Base-by-base conservation (phyloP, 2,113 vertebrate species). In the Tragelaphus imberbis region DNA sequence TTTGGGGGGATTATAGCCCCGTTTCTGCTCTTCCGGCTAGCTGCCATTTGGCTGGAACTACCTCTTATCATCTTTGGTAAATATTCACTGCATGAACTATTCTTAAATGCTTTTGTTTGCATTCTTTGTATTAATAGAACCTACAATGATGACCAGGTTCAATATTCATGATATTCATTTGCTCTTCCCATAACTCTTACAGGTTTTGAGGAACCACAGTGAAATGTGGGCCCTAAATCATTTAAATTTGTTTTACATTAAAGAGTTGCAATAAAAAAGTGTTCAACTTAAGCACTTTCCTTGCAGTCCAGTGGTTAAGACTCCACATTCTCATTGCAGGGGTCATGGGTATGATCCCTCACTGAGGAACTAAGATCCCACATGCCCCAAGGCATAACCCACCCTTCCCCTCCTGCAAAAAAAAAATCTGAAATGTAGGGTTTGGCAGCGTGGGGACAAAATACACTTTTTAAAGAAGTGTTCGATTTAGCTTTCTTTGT, bases 41-140 rank as follows among this genome's bases (percentile, higher is more conserved):
- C 99, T 19, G 99, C 97, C 25, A 11, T 99, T 98, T 99, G 99
- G 99, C 97, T 99, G 51, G 99, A 99, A 75, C 98, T 99, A 96
- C 99, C 99, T 65, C 99, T 99, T 17, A 99, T 99, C 96, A 99
- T 99, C 98, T 99, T 99, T 49, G 99, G 99, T 99, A 97, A 98
- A 99, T 98, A 95, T 58, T 90, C 15, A 2, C 79, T 96, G 82
- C 2, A 59, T 13, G 9, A 30, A 1, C 28, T 13, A 0, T 75
- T 65, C 71, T 33, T 1, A 1, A 53, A 63, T 36, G 84, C 44
- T 56, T n/a, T 47, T 55, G 3, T 21, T 30, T 4, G 5, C 21
- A 10, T 28, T 49, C 55, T 53, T 51, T 7, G 27, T 4, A 9
- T 53, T 68, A 19, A 12, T 25, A 80, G 56, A 87, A 56, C 28